Evolutionary conservation across 2,113 vertebrate species (phyloP).

Genomic region (Poeciliopsis occidentalis): DNA sequence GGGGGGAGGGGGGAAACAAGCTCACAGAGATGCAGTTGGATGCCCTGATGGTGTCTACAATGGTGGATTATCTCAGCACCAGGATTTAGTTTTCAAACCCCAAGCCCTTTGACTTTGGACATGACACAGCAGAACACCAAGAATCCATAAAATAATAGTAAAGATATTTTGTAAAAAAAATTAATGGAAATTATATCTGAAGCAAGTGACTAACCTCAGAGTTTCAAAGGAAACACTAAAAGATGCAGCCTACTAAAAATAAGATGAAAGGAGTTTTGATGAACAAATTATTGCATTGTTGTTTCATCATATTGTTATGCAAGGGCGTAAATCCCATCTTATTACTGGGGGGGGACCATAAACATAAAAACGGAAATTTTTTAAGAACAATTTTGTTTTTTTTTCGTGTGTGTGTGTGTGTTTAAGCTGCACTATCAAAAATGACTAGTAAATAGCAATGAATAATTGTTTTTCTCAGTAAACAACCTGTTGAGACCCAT

Average conservation of each 20-base stretch:
- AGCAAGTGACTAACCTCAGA: neutral
- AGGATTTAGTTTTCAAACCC: conserved; percentile 3
- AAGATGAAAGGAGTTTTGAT: conserved; percentile 1
- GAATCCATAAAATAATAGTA: neutral
- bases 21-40: conserved; percentile 42
- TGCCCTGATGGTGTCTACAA: conserved; percentile 21
- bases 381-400: no score
- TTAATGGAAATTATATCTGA: neutral
- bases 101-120: neutral
- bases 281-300: neutral
- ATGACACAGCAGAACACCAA: neutral
- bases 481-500: no score
- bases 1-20: conserved; percentile 26
- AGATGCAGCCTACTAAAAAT: neutral
- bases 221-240: conserved; percentile 3
- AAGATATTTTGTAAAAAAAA: neutral
- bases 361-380: no score
- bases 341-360: no score
- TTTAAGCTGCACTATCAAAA: no score
- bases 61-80: conserved; percentile 34
- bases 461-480: no score
- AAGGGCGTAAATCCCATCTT: no score
- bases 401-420: no score
- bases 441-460: no score
- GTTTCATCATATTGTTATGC: conserved; percentile 33